Conservation (phyloP, 2,888 invertebrate genomes). For the Tuberolachnus salignus region DNA sequence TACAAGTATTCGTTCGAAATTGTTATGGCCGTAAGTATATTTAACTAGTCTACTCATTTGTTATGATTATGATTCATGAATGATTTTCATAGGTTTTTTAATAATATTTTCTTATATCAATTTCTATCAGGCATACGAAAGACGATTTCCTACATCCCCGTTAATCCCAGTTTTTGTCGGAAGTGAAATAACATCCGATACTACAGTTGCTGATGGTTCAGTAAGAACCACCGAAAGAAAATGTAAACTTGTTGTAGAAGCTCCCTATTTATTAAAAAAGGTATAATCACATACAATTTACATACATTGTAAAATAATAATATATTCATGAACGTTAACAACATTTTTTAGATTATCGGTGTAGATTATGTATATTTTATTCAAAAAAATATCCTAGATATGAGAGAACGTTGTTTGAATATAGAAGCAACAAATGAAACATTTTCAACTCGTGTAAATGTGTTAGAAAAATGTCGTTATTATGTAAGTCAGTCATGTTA, state of each 20-base stretch:
- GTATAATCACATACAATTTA: constrained; percentile 63
- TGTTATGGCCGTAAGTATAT: constrained; percentile 85
- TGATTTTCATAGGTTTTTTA: too few species aligned
- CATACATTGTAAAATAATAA: neutral
- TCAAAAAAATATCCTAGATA: constrained; percentile 86
- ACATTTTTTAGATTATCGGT: constrained; percentile 76
- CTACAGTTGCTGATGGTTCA: constrained; percentile 77
- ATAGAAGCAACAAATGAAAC: constrained; percentile 94
- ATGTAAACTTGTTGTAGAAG: constrained; percentile 89
- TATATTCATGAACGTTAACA: neutral
- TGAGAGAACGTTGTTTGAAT: constrained; percentile 76
- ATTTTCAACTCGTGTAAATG: constrained; percentile 80
- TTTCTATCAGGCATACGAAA: constrained; percentile 83
- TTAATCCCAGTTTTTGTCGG: constrained; percentile 94
- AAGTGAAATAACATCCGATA: constrained; percentile 80
- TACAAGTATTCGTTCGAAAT: constrained; percentile 95
- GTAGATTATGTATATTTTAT: constrained; percentile 89
- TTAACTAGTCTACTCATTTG: neutral
- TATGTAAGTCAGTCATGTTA: constrained; percentile 70
- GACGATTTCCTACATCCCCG: constrained; percentile 89
- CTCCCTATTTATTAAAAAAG: constrained; percentile 92
- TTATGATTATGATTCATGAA: too few species aligned
- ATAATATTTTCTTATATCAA: neutral
- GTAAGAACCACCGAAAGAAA: constrained; percentile 80
- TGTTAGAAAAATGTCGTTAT: constrained; percentile 87